Evolutionary conservation across 35 echinoderm and acorn worm genomes (phyloP), one percentile per base, ranked within the genome.

Genomic region (Anneissia japonica): DNA sequence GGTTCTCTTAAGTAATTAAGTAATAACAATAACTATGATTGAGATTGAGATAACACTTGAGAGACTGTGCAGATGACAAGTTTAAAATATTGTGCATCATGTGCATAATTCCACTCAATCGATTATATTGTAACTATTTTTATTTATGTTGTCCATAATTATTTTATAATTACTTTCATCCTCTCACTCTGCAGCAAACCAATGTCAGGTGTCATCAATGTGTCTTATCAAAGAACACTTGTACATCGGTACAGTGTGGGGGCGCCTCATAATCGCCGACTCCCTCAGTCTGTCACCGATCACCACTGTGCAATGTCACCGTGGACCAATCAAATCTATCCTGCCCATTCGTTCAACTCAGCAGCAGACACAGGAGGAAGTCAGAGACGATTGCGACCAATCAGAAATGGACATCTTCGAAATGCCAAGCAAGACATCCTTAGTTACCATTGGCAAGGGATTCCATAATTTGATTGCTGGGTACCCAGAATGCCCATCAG

Each of bases 181-280:
- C n/a, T n/a, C n/a, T n/a, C n/a, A n/a, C 4, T 73, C 37, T 30
- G 10, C 85, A 91, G 89, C 80, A 72, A 89, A 87, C 12, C 81
- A 77, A 39, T 90, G 76, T 32, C 95, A 97, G 72, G 87, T 99
- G 31, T 91, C 82, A 28, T 82, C 89, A 21, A 37, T 99, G 89
- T 88, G 82, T 39, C 31, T 94, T 0, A 82, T 82, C 33, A 79
- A 86, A 33, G 40, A 94, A 36, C 86, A 94, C 28, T 87, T 99
- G 32, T 99, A 99, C 77, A 79, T 94, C 33, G 96, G 96, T 17
- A 90, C 93, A 40, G 86, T 87, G 14, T 91, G 87, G 14, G 96
- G 96, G 0, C 88, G 84, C 34, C 43, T 99, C 38, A 82, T 99
- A 13, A 76, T 99, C 31, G 89, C 91, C 32, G 90, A 99, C 29